A percentile compares a stretch with the other conserved stretches of the same genome.
Evolutionary conservation across 2,113 vertebrate species (phyloP).

Genomic region (human): DNA sequence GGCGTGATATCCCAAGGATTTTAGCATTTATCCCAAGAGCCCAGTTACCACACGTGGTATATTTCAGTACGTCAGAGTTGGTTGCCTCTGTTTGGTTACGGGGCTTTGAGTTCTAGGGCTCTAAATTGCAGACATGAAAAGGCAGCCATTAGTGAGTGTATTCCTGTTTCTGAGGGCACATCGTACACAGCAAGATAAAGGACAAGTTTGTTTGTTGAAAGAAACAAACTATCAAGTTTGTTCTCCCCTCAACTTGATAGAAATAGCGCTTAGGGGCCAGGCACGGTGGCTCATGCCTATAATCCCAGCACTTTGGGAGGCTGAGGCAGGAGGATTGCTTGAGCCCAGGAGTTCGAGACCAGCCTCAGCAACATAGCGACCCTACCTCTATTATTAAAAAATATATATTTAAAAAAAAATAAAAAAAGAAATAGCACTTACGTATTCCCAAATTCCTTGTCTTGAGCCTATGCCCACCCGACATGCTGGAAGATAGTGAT

Average conservation of each 20-base stretch:
- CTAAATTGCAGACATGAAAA: not conserved
- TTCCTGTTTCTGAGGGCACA: not conserved
- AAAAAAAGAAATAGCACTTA: not conserved
- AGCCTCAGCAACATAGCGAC: too few relatives aligned
- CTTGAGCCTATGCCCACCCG: not conserved
- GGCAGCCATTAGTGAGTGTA: not conserved
- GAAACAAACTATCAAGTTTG: not conserved
- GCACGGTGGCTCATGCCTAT: too few relatives aligned
- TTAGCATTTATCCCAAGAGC: too few relatives aligned
- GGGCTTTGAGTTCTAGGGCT: not conserved
- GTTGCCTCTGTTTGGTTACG: conserved; percentile 34
- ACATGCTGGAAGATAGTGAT: not conserved
- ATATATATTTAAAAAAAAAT: too few relatives aligned
- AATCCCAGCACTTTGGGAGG: too few relatives aligned
- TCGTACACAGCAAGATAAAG: not conserved
- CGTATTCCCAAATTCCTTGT: not conserved
- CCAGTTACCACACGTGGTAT: too few relatives aligned
- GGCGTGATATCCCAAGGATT: too few relatives aligned
- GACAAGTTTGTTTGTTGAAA: not conserved
- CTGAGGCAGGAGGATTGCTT: too few relatives aligned
- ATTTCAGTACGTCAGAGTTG: not conserved
- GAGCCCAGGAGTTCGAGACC: too few relatives aligned
- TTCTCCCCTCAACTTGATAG: not conserved
- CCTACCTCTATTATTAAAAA: too few relatives aligned
- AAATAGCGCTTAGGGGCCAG: not conserved